Conservation (phyloP, 2,797 vertebrate species). For the Calcarius lapponicus region DNA sequence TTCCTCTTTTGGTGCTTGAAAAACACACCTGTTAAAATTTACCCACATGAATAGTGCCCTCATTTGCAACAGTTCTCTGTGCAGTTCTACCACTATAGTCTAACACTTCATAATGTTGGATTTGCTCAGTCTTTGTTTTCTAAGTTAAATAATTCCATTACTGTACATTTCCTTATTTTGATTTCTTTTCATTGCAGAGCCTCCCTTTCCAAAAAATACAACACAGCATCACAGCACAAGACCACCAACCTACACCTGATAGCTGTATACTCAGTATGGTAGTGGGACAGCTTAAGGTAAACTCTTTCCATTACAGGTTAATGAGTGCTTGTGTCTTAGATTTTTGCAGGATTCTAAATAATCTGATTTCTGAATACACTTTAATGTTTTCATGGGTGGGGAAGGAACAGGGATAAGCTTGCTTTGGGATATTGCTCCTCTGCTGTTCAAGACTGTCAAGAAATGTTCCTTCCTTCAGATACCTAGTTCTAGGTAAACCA, state of each 20-base stretch:
- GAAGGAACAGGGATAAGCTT: not conserved
- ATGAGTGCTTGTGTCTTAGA: not conserved
- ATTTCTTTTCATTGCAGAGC: conserved; percentile 79
- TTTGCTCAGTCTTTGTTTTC: not conserved
- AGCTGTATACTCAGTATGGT: conserved; percentile 99
- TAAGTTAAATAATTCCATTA: not conserved
- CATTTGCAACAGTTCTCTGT: not conserved
- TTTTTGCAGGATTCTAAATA: not conserved
- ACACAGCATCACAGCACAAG: conserved; percentile 98
- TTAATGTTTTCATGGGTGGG: not conserved
- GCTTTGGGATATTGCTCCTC: not conserved
- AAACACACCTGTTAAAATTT: not conserved
- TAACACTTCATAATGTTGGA: not conserved
- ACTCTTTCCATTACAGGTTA: not conserved
- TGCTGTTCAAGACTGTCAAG: not conserved
- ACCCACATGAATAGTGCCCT: not conserved
- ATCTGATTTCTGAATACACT: not conserved
- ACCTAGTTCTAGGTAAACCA: not conserved
- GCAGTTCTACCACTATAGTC: not conserved
- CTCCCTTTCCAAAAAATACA: conserved; percentile 98
- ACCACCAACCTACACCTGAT: conserved; percentile 98
- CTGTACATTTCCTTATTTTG: not conserved
- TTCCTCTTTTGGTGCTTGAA: not conserved
- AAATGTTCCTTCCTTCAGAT: not conserved
- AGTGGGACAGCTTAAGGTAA: conserved; percentile 98